Percentiles rank a stretch among this genome's conserved stretches.
phyloP scores from a whole-genome alignment of 2,113 vertebrate species.

The Pristiophorus japonicus region DNA sequence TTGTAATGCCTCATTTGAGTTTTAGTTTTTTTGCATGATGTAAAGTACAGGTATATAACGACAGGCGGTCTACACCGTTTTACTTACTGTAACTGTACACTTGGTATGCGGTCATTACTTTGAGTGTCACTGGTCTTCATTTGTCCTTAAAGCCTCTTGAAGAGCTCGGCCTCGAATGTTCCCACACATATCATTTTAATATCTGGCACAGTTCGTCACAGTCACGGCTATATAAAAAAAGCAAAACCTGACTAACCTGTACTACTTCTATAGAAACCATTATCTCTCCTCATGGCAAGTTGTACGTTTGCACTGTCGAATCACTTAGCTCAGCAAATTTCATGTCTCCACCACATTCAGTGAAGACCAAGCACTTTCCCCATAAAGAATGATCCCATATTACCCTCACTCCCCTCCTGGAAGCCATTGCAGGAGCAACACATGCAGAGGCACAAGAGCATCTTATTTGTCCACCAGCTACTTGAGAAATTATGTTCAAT shows the following conservation, averaged over 20 bases:
- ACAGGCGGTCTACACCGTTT: not conserved
- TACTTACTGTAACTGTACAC: slow-evolving; percentile 19
- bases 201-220: not conserved
- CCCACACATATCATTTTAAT: slow-evolving; percentile 16
- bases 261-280: not conserved
- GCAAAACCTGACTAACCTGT: not conserved
- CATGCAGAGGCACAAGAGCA: too few species aligned
- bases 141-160: not conserved
- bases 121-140: not conserved
- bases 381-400: not conserved
- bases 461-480: too few species aligned
- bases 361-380: not conserved
- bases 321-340: not conserved
- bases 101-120: not conserved
- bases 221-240: not conserved
- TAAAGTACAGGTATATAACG: not conserved
- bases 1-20: too few species aligned
- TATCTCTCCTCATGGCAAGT: not conserved
- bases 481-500: too few species aligned
- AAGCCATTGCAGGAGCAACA: not conserved
- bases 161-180: not conserved
- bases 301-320: not conserved
- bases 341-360: not conserved
- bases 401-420: not conserved
- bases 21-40: too few species aligned